Evolutionary conservation across 2,113 vertebrate species (phyloP).

Genomic region (Cygnus buccinator): DNA sequence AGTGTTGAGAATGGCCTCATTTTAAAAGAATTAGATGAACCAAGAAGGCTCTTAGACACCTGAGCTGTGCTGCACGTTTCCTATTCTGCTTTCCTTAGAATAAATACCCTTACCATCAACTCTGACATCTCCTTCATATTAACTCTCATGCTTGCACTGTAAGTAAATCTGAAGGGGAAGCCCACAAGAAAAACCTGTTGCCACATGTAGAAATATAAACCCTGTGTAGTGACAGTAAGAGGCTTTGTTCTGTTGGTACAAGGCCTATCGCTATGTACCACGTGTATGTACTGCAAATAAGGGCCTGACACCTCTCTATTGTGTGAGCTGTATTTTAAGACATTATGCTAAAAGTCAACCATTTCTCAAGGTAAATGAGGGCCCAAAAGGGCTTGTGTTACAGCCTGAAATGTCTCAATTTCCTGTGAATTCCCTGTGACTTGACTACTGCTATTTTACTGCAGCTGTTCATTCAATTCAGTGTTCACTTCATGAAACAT

Average conservation of each 20-base stretch:
- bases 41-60: neutral
- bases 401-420: neutral
- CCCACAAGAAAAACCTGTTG: neutral
- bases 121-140: neutral
- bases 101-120: neutral
- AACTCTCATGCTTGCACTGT: neutral
- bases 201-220: neutral
- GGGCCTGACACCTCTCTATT: neutral
- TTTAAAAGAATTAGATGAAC: neutral
- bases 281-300: neutral
- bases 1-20: neutral
- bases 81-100: neutral
- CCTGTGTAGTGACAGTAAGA: rapidly evolving
- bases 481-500: slow-evolving; percentile 53
- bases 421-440: slow-evolving; percentile 13
- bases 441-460: slow-evolving; percentile 37
- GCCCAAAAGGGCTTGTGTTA: neutral
- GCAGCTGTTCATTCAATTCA: slow-evolving; percentile 75
- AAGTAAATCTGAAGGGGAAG: neutral
- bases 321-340: neutral
- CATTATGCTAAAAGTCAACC: neutral
- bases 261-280: neutral
- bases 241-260: rapidly evolving
- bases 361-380: neutral
- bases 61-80: neutral